phyloP scores from a whole-genome alignment of 1,140 invertebrate genomes.

The Drosophila novamexicana region DNA sequence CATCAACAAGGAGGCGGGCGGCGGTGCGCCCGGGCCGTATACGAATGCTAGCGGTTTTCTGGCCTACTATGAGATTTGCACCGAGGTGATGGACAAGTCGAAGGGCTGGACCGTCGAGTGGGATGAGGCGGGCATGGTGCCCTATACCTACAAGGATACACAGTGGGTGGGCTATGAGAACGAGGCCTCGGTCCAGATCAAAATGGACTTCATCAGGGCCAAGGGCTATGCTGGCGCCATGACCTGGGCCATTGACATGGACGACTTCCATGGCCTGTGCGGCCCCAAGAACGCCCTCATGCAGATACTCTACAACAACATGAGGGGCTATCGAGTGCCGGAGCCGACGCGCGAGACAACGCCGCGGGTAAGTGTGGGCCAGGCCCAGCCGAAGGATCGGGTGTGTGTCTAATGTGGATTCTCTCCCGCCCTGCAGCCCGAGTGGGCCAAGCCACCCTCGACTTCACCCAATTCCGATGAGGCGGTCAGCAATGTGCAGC shows the following conservation, averaged over 20 bases:
- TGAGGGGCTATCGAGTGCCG: constrained; percentile 91
- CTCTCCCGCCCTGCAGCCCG: constrained; percentile 85
- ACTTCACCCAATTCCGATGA: constrained; percentile 85
- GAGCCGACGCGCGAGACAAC: constrained; percentile 88
- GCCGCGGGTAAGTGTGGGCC: constrained; percentile 85
- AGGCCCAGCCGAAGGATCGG: constrained; percentile 80
- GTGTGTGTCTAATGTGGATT: constrained; percentile 10
- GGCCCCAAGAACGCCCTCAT: constrained; percentile 90
- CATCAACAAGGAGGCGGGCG: constrained; percentile 94
- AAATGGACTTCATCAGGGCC: constrained; percentile 93
- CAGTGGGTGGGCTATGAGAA: constrained; percentile 97
- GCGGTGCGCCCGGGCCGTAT: constrained; percentile 92
- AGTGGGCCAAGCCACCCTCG: constrained; percentile 89
- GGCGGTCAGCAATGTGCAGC: constrained; percentile 52
- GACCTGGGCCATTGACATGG: constrained; percentile 96
- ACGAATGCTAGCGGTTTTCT: constrained; percentile 94
- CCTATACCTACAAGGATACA: constrained; percentile 93
- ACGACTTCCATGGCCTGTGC: constrained; percentile 92
- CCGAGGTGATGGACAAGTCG: constrained; percentile 88
- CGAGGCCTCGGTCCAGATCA: constrained; percentile 89
- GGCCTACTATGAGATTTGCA: constrained; percentile 96
- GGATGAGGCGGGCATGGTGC: constrained; percentile 92
- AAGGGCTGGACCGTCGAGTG: constrained; percentile 92
- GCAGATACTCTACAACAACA: constrained; percentile 89
- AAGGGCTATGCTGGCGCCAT: constrained; percentile 94